phyloP scores from a whole-genome alignment of 2,113 vertebrate species.

The Pantherophis guttatus region DNA sequence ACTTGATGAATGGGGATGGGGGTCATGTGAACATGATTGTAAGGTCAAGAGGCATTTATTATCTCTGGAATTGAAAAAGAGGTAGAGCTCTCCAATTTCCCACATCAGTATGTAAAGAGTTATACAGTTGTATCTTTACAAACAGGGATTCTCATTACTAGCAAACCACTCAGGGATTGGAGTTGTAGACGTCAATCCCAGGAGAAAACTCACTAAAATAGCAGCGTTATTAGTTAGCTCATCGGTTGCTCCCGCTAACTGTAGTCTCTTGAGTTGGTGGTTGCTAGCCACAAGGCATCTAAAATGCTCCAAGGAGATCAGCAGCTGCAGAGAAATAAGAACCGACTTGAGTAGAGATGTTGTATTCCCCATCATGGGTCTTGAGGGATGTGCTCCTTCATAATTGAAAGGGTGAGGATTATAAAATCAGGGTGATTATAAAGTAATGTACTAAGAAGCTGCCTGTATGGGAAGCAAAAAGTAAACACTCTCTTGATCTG shows the following conservation, averaged over 20 bases:
- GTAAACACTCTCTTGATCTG: neutral
- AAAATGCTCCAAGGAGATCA: conserved; percentile 53
- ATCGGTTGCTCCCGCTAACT: conserved; percentile 1
- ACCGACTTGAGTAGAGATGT: conserved; percentile 18
- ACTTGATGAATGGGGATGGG: neutral
- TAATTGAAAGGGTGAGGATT: conserved; percentile 54
- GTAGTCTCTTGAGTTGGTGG: neutral
- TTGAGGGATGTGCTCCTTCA: conserved; percentile 30
- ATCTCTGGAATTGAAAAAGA: neutral
- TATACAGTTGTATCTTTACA: neutral
- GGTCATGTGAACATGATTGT: neutral
- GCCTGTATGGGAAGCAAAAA: conserved; percentile 33
- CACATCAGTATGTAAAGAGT: neutral
- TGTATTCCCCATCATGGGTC: conserved; percentile 17
- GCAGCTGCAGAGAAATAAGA: conserved; percentile 54
- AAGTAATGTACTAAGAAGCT: conserved; percentile 42
- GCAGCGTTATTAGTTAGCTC: conserved; percentile 30
- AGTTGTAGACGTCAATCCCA: neutral
- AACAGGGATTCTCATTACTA: neutral
- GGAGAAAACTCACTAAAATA: conserved; percentile 16
- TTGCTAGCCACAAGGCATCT: conserved; percentile 47
- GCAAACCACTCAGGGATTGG: neutral
- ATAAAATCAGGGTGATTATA: conserved; percentile 35
- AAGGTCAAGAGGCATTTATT: neutral
- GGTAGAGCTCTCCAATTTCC: neutral